phyloP scores from a whole-genome alignment of 2,888 invertebrate species.

The Lasioglossum calceatum region DNA sequence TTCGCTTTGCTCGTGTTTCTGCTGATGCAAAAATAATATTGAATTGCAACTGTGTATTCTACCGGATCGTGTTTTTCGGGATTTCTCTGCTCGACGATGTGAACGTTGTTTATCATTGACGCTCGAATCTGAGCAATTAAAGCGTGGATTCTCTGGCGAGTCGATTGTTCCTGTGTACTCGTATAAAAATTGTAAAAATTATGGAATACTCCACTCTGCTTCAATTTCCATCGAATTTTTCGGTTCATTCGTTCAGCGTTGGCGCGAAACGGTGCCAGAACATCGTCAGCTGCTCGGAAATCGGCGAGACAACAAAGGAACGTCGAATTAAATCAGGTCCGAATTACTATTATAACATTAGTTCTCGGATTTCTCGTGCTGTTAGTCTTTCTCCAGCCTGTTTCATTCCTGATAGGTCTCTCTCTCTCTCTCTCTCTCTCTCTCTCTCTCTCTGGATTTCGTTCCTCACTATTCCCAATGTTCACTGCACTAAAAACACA shows the following conservation, averaged over 20 bases:
- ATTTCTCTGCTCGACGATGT: neutral
- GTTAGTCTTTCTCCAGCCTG: neutral
- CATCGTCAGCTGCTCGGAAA: neutral
- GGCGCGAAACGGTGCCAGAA: neutral
- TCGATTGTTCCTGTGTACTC: neutral
- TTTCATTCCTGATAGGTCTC: neutral
- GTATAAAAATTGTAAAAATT: neutral
- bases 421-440: too few relatives aligned
- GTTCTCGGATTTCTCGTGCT: neutral
- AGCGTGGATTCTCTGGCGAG: neutral
- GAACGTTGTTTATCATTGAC: neutral
- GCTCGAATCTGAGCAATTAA: neutral
- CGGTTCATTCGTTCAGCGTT: neutral
- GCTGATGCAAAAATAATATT: neutral
- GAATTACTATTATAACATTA: neutral
- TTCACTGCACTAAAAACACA: neutral
- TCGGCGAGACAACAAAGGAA: neutral
- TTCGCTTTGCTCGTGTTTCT: neutral
- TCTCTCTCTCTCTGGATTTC: neutral
- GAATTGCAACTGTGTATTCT: too few relatives aligned
- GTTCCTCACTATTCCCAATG: neutral
- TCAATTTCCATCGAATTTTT: neutral
- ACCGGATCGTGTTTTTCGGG: neutral
- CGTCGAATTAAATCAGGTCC: neutral
- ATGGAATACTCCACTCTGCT: neutral